Conservation (phyloP, 2,888 invertebrate genomes). For the Cryptops parisi region DNA sequence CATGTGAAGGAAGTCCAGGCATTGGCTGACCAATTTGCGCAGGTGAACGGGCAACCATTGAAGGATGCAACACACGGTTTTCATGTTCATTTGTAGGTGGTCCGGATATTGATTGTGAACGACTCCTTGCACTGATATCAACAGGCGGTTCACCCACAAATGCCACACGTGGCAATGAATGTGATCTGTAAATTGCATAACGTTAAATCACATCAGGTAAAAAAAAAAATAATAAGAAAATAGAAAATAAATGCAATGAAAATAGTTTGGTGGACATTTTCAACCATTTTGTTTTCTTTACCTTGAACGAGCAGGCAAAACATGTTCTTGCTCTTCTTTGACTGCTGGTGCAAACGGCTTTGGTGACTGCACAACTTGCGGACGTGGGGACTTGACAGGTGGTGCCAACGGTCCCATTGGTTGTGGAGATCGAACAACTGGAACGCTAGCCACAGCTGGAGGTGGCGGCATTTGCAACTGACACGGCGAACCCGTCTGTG, state of each 20-base stretch:
- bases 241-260: background rate
- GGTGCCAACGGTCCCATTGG: constrained; percentile 3
- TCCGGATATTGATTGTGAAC: constrained; percentile 14
- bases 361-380: background rate
- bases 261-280: background rate
- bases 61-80: background rate
- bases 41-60: constrained; percentile 15
- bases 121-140: constrained; percentile 11
- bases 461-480: constrained; percentile 1
- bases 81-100: constrained; percentile 2
- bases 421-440: constrained; percentile 10
- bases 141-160: constrained; percentile 14
- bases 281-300: background rate
- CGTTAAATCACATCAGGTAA: too few species aligned
- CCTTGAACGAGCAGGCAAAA: constrained; percentile 3
- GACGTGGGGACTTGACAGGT: constrained; percentile 3
- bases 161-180: constrained; percentile 13
- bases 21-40: constrained; percentile 19
- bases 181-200: constrained; percentile 13
- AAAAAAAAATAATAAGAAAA: background rate
- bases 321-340: constrained; percentile 9
- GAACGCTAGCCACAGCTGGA: constrained; percentile 1
- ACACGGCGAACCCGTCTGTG: background rate
- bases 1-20: constrained; percentile 17
- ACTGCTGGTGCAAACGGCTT: background rate